Evolutionary conservation across 2,888 invertebrate genomes (phyloP).

Genomic region (Tetragonisca angustula): DNA sequence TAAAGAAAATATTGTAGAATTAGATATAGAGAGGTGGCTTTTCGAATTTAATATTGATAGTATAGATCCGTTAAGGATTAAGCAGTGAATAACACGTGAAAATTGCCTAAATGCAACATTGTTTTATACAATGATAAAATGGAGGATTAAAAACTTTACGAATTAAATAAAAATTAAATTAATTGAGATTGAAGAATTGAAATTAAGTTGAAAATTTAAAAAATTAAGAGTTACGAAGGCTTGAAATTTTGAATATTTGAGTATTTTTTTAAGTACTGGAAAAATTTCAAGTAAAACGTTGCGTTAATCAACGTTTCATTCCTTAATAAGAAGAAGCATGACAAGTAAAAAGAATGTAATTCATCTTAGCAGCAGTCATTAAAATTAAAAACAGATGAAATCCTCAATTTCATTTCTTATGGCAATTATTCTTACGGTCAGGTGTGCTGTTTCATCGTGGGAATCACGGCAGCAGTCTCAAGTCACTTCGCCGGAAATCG

Average conservation of each 20-base stretch:
- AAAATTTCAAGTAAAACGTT: neutral
- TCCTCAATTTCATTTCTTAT: neutral
- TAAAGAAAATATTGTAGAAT: neutral
- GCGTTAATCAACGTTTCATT: neutral
- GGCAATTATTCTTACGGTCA: neutral
- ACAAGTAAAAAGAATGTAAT: neutral
- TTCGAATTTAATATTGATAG: neutral
- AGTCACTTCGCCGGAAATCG: conserved; percentile 43
- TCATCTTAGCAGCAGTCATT: neutral
- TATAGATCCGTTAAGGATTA: neutral
- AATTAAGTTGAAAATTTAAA: too few species aligned
- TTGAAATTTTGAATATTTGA: too few species aligned
- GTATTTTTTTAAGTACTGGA: too few species aligned
- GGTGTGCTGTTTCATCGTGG: neutral
- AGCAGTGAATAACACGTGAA: neutral
- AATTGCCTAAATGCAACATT: neutral
- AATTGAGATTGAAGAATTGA: too few species aligned
- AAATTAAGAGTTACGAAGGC: neutral
- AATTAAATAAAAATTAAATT: too few species aligned
- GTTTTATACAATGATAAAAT: neutral
- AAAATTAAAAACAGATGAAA: neutral
- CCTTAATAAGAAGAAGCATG: neutral
- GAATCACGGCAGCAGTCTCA: neutral
- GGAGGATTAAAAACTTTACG: neutral
- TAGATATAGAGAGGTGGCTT: neutral